Evolutionary conservation across 2,888 invertebrate species (phyloP), one percentile per base, ranked within the genome.

Genomic region (Tridacna crocea): DNA sequence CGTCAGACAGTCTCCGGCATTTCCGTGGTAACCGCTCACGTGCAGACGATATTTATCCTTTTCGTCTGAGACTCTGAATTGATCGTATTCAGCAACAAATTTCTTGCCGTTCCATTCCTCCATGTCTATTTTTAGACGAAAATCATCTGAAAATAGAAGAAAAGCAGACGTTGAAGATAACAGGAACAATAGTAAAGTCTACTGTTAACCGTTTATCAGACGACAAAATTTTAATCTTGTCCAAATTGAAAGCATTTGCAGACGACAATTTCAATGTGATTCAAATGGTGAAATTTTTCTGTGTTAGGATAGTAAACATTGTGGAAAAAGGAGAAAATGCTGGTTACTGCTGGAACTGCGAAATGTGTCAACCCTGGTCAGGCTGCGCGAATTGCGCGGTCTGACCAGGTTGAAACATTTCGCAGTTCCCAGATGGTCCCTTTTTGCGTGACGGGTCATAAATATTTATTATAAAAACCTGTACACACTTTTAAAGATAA

Each of bases 1-100:
- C 78, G 92, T 92, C 89, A 98, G 95, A 0, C 98, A 98, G 93
- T 98, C 98, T 75, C 97, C 98, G 0, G 98, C 98, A 91, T 98
- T 98, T 0, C 98, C 98, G 85, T 92, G 88, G 94, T 97, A 98
- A 0, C 97, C 97, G 72, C 95, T 95, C 0, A 98, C 96, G 68
- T 96, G 95, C 63, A 98, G 95, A 58, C 96, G 96, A 94, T 97
- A 98, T 0, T 97, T 97, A 70, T 96, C 95, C 55, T 96, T 96
- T 76, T 96, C 96, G 82, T 96, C 95, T 0, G 96, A 96, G 0
- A 97, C 96, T 79, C 95, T 95, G 95, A 98, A 98, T 88, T 96
- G 95, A 27, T 96, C 96, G 92, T 98, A 98, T 75, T 96, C 96
- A 0, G 98, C 98, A 82, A 96, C 96, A 97, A 97, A 98, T 84